Evolutionary conservation across 2,888 invertebrate species (phyloP), one percentile per base, ranked within the genome.

Genomic region (Herminia tarsipennalis): DNA sequence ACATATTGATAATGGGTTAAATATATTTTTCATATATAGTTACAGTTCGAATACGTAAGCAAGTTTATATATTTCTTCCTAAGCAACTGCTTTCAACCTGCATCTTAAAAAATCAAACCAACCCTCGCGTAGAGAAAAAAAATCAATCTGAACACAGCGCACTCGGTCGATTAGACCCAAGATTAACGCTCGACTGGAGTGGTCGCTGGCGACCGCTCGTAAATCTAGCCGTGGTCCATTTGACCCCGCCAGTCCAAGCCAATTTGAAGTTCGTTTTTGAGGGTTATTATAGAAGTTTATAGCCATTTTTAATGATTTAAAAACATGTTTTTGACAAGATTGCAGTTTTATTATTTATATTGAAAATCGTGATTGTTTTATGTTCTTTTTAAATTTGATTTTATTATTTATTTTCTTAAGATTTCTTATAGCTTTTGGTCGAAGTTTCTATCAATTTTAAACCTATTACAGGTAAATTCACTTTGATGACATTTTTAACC

Each of bases 171-270:
- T 65, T 65, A 63, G 67, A 48, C 54, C 53, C 16, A 50, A 56
- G 53, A 55, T 59, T 66, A 60, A 60, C 55, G 73, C 63, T 68
- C 51, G 62, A 51, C 51, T 69, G 60, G 64, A 66, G 62, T 67
- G 64, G 66, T 62, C 54, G 58, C 58, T 46, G 56, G 48, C 51
- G 38, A 54, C 49, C 41, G 66, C 29, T 66, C 70, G 64, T 76
- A 76, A 76, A 76, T 75, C 68, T 64, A 50, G 49, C 9, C 44
- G 54, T 62, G 73, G 67, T 60, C 68, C 64, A 76, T 76, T 76
- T 66, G 73, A 63, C 57, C 54, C 64, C 64, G 56, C 60, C 58
- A 66, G 56, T 46, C 48, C 41, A 37, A 35, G 47, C 47, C 63
- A 48, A 52, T 56, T 66, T 56, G 45, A 45, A 60, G 56, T 55